Conservation (phyloP, 2,888 invertebrate species). For the Philopedon plagiatum region DNA sequence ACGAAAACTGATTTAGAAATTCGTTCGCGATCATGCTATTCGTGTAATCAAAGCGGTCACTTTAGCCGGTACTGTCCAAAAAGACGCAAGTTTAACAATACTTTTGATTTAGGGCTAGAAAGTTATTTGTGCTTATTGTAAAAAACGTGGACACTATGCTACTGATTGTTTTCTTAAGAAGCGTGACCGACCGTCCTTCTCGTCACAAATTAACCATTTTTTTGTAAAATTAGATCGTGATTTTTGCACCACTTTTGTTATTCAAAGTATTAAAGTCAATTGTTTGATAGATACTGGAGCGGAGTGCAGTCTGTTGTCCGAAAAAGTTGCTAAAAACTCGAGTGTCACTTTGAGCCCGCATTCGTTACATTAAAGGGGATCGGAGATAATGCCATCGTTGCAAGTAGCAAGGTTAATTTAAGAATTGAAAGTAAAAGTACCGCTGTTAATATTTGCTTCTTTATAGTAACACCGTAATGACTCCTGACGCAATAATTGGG, state of each 20-base stretch:
- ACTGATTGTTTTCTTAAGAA: neutral
- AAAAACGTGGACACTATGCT: neutral
- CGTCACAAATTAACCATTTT: slow-evolving; percentile 30
- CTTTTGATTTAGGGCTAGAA: neutral
- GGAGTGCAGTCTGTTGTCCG: too few species aligned
- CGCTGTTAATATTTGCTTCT: neutral
- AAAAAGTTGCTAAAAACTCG: slow-evolving; percentile 21
- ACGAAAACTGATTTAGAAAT: neutral
- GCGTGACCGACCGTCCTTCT: neutral
- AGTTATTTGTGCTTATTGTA: slow-evolving; percentile 11
- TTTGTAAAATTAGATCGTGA: slow-evolving; percentile 23
- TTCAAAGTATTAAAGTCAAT: neutral
- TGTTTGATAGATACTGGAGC: neutral
- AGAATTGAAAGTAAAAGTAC: neutral
- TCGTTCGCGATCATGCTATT: neutral
- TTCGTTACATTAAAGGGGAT: slow-evolving; percentile 10
- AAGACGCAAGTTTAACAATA: neutral
- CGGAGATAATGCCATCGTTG: slow-evolving; percentile 2
- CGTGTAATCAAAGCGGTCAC: neutral
- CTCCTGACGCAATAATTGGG: neutral
- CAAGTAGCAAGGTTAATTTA: neutral
- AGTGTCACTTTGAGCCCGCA: neutral
- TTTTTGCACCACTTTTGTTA: slow-evolving; percentile 33
- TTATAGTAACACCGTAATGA: neutral
- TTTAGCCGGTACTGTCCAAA: neutral